Evolutionary conservation across 2,797 vertebrate genomes (phyloP).

Genomic region (Anniella stebbinsi): DNA sequence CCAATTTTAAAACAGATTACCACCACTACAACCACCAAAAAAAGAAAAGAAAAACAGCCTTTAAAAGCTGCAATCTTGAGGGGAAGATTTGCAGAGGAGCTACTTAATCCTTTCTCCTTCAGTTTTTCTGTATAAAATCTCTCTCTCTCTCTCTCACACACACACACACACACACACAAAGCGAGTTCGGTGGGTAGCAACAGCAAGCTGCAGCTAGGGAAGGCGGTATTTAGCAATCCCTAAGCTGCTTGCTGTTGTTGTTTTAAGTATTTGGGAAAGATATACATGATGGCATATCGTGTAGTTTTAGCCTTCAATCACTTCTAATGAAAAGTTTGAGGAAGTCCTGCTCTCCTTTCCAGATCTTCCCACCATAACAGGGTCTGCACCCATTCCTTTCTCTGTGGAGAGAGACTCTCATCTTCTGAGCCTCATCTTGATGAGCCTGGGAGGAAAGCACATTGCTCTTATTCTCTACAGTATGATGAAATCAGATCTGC

Average conservation of each 20-base stretch:
- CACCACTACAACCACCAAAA: too few species aligned
- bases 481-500: too few species aligned
- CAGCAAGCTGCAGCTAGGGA: neutral
- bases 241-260: neutral
- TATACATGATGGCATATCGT: neutral
- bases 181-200: neutral
- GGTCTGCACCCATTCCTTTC: neutral
- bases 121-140: neutral
- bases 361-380: neutral
- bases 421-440: neutral
- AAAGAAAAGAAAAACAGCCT: too few species aligned
- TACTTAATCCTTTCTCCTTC: neutral
- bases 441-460: too few species aligned
- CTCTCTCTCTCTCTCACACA: neutral
- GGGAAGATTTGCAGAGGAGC: neutral
- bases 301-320: neutral
- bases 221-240: neutral
- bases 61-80: neutral
- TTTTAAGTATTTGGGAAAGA: neutral
- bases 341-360: neutral
- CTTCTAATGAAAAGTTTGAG: neutral
- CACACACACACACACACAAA: neutral
- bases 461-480: too few species aligned
- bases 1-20: neutral
- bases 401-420: neutral